Evolutionary conservation across 2,797 vertebrate species (phyloP).

Genomic region (Crocidura indochinensis): DNA sequence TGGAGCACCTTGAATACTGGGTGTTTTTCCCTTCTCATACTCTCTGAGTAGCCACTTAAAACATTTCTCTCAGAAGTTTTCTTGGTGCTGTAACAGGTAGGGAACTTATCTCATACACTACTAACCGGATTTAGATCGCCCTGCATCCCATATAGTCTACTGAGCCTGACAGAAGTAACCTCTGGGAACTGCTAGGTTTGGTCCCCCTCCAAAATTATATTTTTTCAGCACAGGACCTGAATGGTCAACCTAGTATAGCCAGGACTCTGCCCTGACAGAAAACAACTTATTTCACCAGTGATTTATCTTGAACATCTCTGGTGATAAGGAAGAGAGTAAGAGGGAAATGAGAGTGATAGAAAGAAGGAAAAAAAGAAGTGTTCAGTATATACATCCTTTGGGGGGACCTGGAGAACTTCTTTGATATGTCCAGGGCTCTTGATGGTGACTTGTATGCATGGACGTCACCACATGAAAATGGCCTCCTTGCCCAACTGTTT

Average conservation of each 20-base stretch:
- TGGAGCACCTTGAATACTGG: slow-evolving; percentile 1
- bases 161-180: no score
- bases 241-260: neutral
- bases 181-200: no score
- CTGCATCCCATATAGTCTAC: no score
- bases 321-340: no score
- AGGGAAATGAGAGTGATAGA: neutral
- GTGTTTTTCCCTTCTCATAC: neutral
- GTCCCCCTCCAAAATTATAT: no score
- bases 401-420: neutral
- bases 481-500: neutral
- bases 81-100: no score
- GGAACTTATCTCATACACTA: no score
- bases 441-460: neutral
- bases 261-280: neutral
- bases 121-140: no score
- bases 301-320: neutral
- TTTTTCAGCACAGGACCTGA: neutral
- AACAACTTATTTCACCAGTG: neutral
- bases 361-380: no score
- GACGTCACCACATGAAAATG: neutral
- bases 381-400: neutral
- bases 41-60: slow-evolving; percentile 17
- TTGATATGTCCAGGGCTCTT: neutral
- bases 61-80: slow-evolving; percentile 7